phyloP scores from a whole-genome alignment of 2,113 vertebrate genomes.

The Prinia subflava region DNA sequence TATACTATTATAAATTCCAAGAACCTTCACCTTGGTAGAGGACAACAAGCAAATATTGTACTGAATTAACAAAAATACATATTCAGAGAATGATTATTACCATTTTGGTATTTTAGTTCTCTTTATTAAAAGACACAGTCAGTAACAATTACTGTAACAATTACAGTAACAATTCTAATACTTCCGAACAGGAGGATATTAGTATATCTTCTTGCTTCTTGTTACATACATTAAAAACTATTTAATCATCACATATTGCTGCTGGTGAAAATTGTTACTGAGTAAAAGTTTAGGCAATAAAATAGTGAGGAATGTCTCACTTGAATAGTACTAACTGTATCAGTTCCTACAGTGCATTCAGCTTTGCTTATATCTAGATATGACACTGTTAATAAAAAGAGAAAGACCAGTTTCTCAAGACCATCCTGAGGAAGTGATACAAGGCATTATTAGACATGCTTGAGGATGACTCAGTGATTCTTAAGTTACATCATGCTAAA shows the following conservation, averaged over 20 bases:
- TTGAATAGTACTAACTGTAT: not conserved
- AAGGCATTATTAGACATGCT: not conserved
- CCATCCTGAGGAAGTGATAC: constrained; percentile 32
- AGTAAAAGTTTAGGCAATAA: not conserved
- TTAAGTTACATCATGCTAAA: not conserved
- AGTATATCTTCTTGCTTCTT: not conserved
- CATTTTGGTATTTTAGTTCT: not conserved
- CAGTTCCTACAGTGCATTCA: not conserved
- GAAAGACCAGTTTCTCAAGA: not conserved
- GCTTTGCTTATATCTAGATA: not conserved
- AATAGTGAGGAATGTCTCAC: not conserved
- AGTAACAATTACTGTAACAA: not conserved
- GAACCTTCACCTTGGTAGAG: not conserved
- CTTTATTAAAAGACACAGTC: not conserved
- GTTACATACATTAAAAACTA: not conserved
- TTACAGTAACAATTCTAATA: not conserved
- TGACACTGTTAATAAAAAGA: not conserved
- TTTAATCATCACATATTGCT: not conserved
- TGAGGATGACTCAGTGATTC: not conserved
- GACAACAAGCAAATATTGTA: not conserved
- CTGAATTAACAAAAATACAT: not conserved
- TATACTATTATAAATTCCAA: not conserved
- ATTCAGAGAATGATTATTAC: not conserved
- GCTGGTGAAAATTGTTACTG: not conserved
- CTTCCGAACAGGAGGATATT: not conserved